Percentiles rank a stretch among this genome's conserved stretches.
Evolutionary conservation across 2,797 vertebrate species (phyloP).

Genomic region (Aulostomus chinensis): DNA sequence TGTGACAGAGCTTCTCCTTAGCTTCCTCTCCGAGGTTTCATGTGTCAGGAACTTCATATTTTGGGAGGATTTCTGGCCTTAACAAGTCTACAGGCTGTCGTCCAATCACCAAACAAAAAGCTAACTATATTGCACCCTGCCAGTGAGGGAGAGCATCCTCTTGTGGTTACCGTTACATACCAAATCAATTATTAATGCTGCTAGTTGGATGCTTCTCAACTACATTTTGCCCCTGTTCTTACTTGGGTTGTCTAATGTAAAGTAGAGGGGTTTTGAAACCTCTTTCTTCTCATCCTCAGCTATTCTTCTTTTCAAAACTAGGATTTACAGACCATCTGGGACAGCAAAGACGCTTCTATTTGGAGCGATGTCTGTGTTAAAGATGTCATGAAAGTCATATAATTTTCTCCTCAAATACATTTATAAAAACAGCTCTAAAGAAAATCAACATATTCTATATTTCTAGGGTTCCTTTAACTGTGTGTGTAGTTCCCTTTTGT

Average conservation of each 20-base stretch:
- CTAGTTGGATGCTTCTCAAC: conserved; percentile 67
- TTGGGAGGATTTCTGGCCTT: no score
- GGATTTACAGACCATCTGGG: conserved; percentile 71
- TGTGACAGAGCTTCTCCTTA: conserved; percentile 64
- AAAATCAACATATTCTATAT: conserved; percentile 1
- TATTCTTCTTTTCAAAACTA: conserved; percentile 73
- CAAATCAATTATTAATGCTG: conserved; percentile 78
- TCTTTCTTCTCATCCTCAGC: conserved; percentile 75
- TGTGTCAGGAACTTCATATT: no score
- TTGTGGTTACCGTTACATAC: conserved; percentile 63
- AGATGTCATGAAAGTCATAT: conserved; percentile 45
- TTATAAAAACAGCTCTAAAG: conserved; percentile 2
- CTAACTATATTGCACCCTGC: conserved; percentile 48
- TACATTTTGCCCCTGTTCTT: conserved; percentile 63
- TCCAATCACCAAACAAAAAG: conserved; percentile 47
- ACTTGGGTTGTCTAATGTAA: conserved; percentile 56
- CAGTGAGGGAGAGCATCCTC: conserved; percentile 49
- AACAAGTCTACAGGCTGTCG: conserved; percentile 38
- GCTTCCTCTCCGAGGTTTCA: conserved; percentile 45
- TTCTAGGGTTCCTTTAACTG: conserved; percentile 18
- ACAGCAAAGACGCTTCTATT: conserved; percentile 63
- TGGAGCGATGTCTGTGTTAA: conserved; percentile 52
- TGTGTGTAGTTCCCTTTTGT: conserved; percentile 45
- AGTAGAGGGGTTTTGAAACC: conserved; percentile 46
- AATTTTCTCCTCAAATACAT: conserved; percentile 30